Evolutionary conservation across 1,140 invertebrate genomes (phyloP), one percentile per base, ranked within the genome.

Genomic region (Euwallacea fornicatus): DNA sequence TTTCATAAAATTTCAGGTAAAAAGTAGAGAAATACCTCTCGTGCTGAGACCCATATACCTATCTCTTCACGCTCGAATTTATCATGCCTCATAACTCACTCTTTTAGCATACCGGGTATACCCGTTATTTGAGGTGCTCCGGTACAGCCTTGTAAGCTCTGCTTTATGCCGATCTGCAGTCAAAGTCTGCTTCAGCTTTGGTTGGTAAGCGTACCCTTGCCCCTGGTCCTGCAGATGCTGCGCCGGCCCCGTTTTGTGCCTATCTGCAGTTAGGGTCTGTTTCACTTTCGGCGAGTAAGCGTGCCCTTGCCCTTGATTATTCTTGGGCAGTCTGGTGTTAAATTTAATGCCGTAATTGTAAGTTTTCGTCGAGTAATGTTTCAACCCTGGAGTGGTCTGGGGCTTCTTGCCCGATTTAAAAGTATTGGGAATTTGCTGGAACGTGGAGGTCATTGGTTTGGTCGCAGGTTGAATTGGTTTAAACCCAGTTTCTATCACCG

Each of bases 401-500:
- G 75, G 73, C 65, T 77, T 77, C 54, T 78, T 75, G 44, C 72
- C 72, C 0, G 73, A 73, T 53, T 71, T 75, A 53, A 68, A 78
- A 11, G 76, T 78, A 42, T 76, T 66, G 21, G 74, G 71, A 50
- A 56, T 46, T 9, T 62, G 66, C 44, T 74, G 67, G 44, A 53
- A 70, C 21, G 67, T 69, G 13, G 15, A 7, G 10, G 55, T 63
- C 53, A 56, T 71, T 21, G 69, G 21, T 65, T 69, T 74, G 7
- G 61, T 16, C 16, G 44, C 72, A 41, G 41, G 0, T 46, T 21
- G 9, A 21, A 21, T 33, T 10, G 7, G 64, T 56, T 75, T 75
- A 58, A 77, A 76, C 7, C 74, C 77, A 13, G 60, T 71, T 67
- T 78, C 76, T 8, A 74, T 46, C 7, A 64, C 41, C 10, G 72